These are phyloP conservation scores for Oreochromis mossambicus DNA, from an alignment of 2,797 vertebrate genomes.

Conservation along the genomic window DNA sequence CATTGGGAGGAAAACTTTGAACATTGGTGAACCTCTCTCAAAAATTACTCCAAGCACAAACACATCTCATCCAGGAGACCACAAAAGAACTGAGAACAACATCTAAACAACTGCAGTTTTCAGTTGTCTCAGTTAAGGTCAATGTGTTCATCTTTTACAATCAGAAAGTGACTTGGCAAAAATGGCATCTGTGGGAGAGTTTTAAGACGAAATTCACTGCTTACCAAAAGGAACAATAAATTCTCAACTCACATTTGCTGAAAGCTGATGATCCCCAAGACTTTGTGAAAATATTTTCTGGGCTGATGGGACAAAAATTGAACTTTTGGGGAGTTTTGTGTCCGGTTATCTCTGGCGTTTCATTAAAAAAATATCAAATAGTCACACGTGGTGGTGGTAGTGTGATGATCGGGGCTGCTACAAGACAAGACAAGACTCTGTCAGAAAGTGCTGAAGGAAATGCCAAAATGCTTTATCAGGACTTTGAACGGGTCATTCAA, in stretches of 20 bases:
- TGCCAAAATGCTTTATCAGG: not conserved
- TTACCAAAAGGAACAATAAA: not conserved
- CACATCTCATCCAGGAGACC: not conserved
- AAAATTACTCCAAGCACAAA: not conserved
- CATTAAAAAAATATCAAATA: not conserved
- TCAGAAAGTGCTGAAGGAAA: not conserved
- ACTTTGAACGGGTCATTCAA: not conserved
- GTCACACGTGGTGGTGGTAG: not conserved
- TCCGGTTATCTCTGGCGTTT: not conserved
- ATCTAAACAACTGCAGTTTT: not conserved
- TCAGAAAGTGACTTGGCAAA: not conserved
- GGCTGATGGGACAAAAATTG: not conserved
- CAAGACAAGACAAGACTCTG: not conserved
- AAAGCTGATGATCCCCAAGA: not conserved
- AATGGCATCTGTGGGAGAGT: not conserved
- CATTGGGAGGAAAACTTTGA: not conserved
- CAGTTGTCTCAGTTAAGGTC: not conserved
- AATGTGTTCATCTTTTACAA: not conserved
- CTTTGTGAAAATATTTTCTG: not conserved
- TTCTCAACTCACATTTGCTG: not conserved
- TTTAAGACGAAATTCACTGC: accelerated
- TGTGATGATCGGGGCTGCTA: not conserved
- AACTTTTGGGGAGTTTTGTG: not conserved
- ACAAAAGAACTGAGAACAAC: not conserved
- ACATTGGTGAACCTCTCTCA: not conserved